These are phyloP conservation scores for Phrynosoma platyrhinos DNA, from an alignment of 2,113 vertebrate genomes.

Conservation along the genomic window DNA sequence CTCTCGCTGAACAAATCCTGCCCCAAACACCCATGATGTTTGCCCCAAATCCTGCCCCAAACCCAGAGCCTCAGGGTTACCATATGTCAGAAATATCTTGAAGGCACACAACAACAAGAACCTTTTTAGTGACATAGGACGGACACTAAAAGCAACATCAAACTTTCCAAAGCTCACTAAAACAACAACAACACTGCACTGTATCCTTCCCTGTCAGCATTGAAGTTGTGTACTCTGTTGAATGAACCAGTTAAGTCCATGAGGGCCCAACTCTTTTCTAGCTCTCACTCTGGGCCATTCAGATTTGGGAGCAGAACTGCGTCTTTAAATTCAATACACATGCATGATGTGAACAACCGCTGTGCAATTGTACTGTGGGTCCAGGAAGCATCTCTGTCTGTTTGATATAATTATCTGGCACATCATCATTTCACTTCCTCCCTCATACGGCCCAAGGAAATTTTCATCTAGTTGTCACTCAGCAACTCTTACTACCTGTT, in stretches of 20 bases:
- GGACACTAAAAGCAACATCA: too few relatives aligned
- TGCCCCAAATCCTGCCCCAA: too few relatives aligned
- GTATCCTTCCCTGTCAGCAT: neutral
- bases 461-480: neutral
- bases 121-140: too few relatives aligned
- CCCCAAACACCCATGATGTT: too few relatives aligned
- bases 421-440: slow-evolving; percentile 15
- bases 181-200: too few relatives aligned
- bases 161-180: too few relatives aligned
- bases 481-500: neutral
- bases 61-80: too few relatives aligned
- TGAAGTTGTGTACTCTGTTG: neutral
- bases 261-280: neutral
- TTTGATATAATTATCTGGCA: slow-evolving; percentile 11
- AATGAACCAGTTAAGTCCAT: neutral
- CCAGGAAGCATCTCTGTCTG: slow-evolving; percentile 4
- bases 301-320: neutral
- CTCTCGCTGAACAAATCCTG: too few relatives aligned
- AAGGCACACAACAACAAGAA: too few relatives aligned
- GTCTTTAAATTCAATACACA: neutral
- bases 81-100: too few relatives aligned
- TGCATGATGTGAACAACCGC: neutral
- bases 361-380: neutral
- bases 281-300: neutral
- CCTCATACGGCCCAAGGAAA: neutral